A percentile compares a stretch with the other conserved stretches of the same genome.
These are phyloP conservation scores for Phaedon cochleariae DNA, from an alignment of 2,888 invertebrate genomes.

Conservation along the genomic window DNA sequence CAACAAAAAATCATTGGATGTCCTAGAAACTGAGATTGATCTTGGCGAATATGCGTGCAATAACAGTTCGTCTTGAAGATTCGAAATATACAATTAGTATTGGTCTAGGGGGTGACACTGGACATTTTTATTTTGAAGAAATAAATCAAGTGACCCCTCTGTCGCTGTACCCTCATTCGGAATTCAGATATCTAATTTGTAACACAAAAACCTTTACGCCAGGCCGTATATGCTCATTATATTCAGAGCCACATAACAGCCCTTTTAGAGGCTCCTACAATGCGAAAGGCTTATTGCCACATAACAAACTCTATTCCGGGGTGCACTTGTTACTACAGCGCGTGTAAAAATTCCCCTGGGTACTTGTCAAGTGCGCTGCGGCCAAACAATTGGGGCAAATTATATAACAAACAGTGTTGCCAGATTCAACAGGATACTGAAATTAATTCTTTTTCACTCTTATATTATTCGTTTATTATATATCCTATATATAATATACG, in stretches of 20 bases:
- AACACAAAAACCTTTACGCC: neutral
- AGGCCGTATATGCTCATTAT: conserved; percentile 27
- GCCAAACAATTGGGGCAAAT: conserved; percentile 52
- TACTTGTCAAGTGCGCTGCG: conserved; percentile 50
- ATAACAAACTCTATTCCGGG: conserved; percentile 31
- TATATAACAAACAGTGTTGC: conserved; percentile 41
- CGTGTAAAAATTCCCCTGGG: conserved; percentile 60
- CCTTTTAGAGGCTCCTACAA: conserved; percentile 25
- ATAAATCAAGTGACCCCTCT: neutral
- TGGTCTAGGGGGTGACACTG: too few species aligned
- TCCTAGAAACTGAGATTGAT: too few species aligned
- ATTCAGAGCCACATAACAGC: conserved; percentile 25
- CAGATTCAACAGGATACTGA: neutral
- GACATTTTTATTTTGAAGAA: too few species aligned
- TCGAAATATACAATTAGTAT: too few species aligned
- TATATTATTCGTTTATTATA: too few species aligned
- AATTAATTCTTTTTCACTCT: neutral
- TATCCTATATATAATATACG: too few species aligned
- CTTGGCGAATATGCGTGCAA: too few species aligned
- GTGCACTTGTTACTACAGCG: conserved; percentile 53
- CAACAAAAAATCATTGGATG: too few species aligned
- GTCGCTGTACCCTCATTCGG: neutral
- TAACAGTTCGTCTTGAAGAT: too few species aligned
- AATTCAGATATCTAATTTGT: neutral
- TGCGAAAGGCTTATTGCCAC: conserved; percentile 42